Evolutionary conservation across 2,888 invertebrate species (phyloP).

Genomic region (Trissoscelio sp.): DNA sequence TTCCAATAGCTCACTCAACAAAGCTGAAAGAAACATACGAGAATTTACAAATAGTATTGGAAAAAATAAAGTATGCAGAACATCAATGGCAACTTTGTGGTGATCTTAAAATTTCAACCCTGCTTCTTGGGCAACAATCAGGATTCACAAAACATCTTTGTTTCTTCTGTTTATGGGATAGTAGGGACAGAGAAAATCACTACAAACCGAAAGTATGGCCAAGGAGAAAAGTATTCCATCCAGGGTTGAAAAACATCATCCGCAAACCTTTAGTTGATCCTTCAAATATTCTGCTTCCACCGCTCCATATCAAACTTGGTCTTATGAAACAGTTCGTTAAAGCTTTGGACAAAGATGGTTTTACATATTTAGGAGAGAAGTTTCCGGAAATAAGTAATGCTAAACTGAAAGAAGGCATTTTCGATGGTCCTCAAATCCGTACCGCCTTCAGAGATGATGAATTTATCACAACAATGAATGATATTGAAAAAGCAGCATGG

Average conservation of each 20-base stretch:
- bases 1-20: slow-evolving; percentile 73
- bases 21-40: too few relatives aligned
- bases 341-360: slow-evolving; percentile 55
- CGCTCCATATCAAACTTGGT: slow-evolving; percentile 68
- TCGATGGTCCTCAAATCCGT: slow-evolving; percentile 74
- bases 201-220: slow-evolving; percentile 2
- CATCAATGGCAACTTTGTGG: slow-evolving; percentile 73
- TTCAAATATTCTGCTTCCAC: slow-evolving; percentile 73
- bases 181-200: slow-evolving; percentile 1
- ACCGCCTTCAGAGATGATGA: too few relatives aligned
- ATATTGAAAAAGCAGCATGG: slow-evolving; percentile 35
- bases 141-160: slow-evolving; percentile 11
- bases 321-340: slow-evolving; percentile 74
- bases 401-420: slow-evolving; percentile 74
- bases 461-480: slow-evolving; percentile 18
- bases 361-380: slow-evolving; percentile 50
- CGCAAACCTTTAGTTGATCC: too few relatives aligned
- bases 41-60: slow-evolving; percentile 61
- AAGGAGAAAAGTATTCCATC: background rate
- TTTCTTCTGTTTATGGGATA: slow-evolving; percentile 36
- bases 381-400: slow-evolving; percentile 69
- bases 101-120: too few relatives aligned
- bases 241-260: slow-evolving; percentile 43
- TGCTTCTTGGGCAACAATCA: slow-evolving; percentile 13
- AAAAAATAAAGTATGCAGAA: slow-evolving; percentile 71